phyloP scores from a whole-genome alignment of 2,888 invertebrate genomes.

The Dryobota labecula region DNA sequence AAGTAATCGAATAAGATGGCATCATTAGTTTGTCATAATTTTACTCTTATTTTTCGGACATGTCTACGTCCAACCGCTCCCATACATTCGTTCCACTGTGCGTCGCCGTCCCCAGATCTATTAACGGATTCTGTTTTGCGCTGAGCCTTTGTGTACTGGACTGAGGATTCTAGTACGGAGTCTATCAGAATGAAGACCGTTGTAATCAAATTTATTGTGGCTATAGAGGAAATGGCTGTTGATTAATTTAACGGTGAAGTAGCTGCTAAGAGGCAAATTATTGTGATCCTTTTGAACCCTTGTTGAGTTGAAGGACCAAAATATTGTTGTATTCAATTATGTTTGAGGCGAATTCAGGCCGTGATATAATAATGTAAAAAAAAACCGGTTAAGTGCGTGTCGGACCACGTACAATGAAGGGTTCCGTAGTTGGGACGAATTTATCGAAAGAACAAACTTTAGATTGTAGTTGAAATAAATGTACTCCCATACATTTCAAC shows the following conservation, averaged over 20 bases:
- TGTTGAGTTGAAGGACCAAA: not conserved
- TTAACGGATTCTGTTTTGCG: slow-evolving; percentile 54
- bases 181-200: slow-evolving; percentile 5
- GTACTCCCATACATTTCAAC: no score
- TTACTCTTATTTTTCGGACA: no score
- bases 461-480: no score
- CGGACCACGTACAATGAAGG: no score
- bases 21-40: no score
- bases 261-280: not conserved
- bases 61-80: no score
- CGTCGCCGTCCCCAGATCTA: slow-evolving; percentile 44
- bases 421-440: no score
- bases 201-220: slow-evolving; percentile 16
- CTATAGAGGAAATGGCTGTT: not conserved
- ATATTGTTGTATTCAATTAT: not conserved
- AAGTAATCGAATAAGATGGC: no score
- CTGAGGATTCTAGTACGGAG: slow-evolving; percentile 1
- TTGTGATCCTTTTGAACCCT: not conserved
- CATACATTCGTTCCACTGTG: no score
- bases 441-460: no score
- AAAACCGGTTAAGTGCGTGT: no score
- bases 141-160: slow-evolving; percentile 33
- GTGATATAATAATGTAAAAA: not conserved
- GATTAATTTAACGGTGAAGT: slow-evolving; percentile 1
- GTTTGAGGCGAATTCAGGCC: not conserved